Conservation (phyloP, 1,140 invertebrate species). For the Megalopta genalis region DNA sequence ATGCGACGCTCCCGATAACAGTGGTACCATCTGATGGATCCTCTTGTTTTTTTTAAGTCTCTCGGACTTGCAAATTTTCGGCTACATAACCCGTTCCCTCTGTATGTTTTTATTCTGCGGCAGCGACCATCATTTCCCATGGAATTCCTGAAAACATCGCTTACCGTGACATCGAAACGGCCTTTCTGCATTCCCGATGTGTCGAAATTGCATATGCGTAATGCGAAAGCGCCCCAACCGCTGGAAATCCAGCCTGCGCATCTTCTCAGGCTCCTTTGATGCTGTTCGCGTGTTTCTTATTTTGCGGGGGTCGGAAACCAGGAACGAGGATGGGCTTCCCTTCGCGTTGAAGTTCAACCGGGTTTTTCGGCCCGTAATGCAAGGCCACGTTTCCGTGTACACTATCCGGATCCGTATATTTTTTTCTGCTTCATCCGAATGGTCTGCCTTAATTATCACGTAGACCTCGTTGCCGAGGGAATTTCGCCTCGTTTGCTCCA, state of each 20-base stretch:
- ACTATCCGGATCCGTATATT: not conserved
- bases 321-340: conserved; percentile 35
- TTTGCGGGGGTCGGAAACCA: conserved; percentile 40
- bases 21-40: too few relatives aligned
- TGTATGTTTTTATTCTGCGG: too few relatives aligned
- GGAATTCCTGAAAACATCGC: not conserved
- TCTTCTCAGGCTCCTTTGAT: conserved; percentile 40
- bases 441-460: conserved; percentile 25
- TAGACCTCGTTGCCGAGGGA: not conserved
- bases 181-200: not conserved
- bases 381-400: not conserved
- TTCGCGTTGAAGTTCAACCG: conserved; percentile 52
- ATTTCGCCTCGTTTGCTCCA: not conserved
- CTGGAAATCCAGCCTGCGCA: not conserved
- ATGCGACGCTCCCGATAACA: too few relatives aligned
- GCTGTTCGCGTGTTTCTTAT: conserved; percentile 50
- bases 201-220: conserved; percentile 9
- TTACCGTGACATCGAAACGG: not conserved
- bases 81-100: too few relatives aligned
- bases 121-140: too few relatives aligned
- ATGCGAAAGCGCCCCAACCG: too few relatives aligned
- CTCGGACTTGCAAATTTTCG: too few relatives aligned
- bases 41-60: too few relatives aligned
- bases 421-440: not conserved
- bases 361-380: not conserved